Evolutionary conservation across 2,888 invertebrate species (phyloP).

Genomic region (Agapetus fuscipes): DNA sequence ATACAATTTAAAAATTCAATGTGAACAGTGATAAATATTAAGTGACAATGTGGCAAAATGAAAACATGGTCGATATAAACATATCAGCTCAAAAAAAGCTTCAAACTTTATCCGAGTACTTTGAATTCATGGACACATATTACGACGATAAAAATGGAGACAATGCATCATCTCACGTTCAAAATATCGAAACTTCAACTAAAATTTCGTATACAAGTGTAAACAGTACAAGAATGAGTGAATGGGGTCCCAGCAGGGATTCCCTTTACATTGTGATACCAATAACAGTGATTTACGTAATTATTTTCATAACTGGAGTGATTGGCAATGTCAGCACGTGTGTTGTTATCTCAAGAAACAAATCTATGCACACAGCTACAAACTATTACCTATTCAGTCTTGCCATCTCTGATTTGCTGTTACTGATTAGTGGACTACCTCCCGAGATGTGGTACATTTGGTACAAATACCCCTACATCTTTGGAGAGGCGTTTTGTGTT

Average conservation of each 20-base stretch:
- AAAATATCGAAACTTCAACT: too few species aligned
- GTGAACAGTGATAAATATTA: too few species aligned
- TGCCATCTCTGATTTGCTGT: conserved; percentile 72
- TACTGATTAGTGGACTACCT: conserved; percentile 70
- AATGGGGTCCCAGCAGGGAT: conserved; percentile 40
- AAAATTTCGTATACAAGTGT: too few species aligned
- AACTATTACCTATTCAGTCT: conserved; percentile 78
- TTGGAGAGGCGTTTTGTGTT: conserved; percentile 72
- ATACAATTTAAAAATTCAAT: too few species aligned
- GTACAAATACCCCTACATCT: conserved; percentile 67
- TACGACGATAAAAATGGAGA: too few species aligned
- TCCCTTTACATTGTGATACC: conserved; percentile 56
- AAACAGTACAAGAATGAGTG: background rate
- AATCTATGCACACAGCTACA: conserved; percentile 74
- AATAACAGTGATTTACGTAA: conserved; percentile 62
- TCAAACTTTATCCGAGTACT: too few species aligned
- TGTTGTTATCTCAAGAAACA: conserved; percentile 71
- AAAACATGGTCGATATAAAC: too few species aligned
- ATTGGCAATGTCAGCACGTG: conserved; percentile 79
- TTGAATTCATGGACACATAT: too few species aligned
- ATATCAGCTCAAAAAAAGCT: too few species aligned
- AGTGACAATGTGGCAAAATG: too few species aligned
- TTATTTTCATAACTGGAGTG: conserved; percentile 72
- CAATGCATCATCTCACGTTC: too few species aligned
- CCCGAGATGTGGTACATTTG: conserved; percentile 73